These are phyloP conservation scores for Megalopta genalis DNA, from an alignment of 1,140 invertebrate genomes.

Conservation along the genomic window DNA sequence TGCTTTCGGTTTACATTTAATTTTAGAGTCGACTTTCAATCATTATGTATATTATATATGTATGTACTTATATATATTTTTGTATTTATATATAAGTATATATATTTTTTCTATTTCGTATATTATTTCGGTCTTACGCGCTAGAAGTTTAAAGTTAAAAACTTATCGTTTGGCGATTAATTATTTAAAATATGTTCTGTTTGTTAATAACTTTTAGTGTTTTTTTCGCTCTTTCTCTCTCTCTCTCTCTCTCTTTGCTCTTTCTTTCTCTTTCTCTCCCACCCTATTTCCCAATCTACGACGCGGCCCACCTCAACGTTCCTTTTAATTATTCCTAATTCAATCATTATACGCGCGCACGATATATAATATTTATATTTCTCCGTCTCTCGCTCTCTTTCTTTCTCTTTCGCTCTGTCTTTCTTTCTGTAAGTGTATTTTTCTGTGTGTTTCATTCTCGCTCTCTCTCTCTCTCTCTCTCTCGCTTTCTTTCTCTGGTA, in stretches of 20 bases:
- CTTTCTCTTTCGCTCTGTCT: not conserved
- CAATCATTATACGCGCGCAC: conserved; percentile 38
- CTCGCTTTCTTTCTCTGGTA: conserved; percentile 1
- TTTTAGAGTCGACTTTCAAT: conserved; percentile 80
- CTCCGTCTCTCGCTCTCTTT: not conserved
- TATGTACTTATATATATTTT: conserved; percentile 44
- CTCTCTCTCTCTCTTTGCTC: conserved; percentile 45
- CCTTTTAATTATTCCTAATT: conserved; percentile 29
- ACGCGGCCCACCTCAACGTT: conserved; percentile 31
- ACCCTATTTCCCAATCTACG: conserved; percentile 31
- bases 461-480: not conserved
- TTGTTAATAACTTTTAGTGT: conserved; percentile 57
- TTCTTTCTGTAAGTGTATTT: not conserved
- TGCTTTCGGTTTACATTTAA: conserved; percentile 77
- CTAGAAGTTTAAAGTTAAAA: conserved; percentile 76
- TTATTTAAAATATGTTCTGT: conserved; percentile 80
- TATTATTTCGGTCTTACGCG: conserved; percentile 72
- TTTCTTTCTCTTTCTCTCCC: conserved; percentile 51
- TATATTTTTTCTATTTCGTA: conserved; percentile 43
- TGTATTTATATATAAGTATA: conserved; percentile 45
- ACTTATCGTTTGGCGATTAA: conserved; percentile 78
- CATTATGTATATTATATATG: conserved; percentile 62
- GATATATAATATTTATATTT: conserved; percentile 44
- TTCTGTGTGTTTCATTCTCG: not conserved
- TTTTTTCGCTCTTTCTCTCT: conserved; percentile 27